Percentiles rank a stretch among this genome's conserved stretches.
Evolutionary conservation across 2,797 vertebrate species (phyloP).

Genomic region (Apodemus agrarius): DNA sequence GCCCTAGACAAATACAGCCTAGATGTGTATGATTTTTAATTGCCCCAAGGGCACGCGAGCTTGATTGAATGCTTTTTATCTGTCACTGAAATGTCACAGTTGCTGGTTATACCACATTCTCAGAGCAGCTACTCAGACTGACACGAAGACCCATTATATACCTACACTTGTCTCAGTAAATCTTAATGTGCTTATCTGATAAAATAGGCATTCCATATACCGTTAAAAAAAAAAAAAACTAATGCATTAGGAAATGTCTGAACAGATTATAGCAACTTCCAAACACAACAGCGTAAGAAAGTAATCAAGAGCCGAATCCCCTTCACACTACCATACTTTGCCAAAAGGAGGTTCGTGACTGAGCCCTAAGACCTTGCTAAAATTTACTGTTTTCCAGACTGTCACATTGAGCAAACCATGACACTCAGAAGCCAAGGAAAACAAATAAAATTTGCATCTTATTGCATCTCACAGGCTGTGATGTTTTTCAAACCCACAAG

Average conservation of each 20-base stretch:
- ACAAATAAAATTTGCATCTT: conserved; percentile 88
- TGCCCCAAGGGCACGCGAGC: background rate
- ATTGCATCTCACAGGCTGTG: conserved; percentile 87
- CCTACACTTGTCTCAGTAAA: background rate
- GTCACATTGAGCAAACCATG: conserved; percentile 89
- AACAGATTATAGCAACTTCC: conserved; percentile 12
- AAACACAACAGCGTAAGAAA: background rate
- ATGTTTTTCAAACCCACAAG: conserved; percentile 86
- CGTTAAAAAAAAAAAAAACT: background rate
- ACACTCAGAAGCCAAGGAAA: conserved; percentile 90
- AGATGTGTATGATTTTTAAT: background rate
- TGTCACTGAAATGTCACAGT: background rate
- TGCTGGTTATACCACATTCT: background rate
- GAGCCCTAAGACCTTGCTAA: conserved; percentile 79
- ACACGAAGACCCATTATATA: background rate
- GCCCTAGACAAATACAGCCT: background rate
- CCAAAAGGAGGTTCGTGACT: conserved; percentile 81
- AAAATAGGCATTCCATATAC: background rate
- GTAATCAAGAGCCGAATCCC: conserved; percentile 69
- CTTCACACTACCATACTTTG: conserved; percentile 79
- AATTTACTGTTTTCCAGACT: conserved; percentile 86
- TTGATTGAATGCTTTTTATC: background rate
- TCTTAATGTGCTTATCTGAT: background rate
- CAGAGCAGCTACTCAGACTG: background rate
- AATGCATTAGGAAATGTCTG: background rate